Percentiles rank a stretch among this genome's conserved stretches.
phyloP scores from a whole-genome alignment of 1,140 invertebrate species.

The Notospermus geniculatus region DNA sequence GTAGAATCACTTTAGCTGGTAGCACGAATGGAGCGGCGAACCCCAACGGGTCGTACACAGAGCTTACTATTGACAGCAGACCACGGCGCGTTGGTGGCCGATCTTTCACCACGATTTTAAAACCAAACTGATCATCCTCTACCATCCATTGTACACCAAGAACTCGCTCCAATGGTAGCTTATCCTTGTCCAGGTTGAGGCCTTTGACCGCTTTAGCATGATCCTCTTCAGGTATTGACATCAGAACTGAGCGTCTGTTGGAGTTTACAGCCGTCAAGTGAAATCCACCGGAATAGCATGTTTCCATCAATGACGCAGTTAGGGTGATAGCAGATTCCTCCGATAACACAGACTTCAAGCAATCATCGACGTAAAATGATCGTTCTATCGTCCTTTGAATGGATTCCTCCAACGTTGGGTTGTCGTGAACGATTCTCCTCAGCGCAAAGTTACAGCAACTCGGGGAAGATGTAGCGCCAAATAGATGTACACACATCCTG shows the following conservation, averaged over 20 bases:
- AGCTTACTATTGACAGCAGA: no score
- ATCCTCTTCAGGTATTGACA: slow-evolving; percentile 15
- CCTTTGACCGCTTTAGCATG: neutral
- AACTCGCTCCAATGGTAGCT: slow-evolving; percentile 12
- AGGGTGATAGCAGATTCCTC: slow-evolving; percentile 12
- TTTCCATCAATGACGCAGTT: neutral
- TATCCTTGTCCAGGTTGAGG: slow-evolving; percentile 2
- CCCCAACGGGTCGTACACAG: no score
- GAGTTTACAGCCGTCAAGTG: slow-evolving; percentile 14
- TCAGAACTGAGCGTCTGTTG: slow-evolving; percentile 11
- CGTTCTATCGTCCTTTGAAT: slow-evolving; percentile 8
- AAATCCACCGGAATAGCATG: slow-evolving; percentile 15
- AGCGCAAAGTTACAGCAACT: slow-evolving; percentile 21
- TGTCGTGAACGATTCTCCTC: slow-evolving; percentile 16
- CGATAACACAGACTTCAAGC: slow-evolving; percentile 10
- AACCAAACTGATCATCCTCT: no score
- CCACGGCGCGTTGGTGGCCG: no score
- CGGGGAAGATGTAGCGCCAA: slow-evolving; percentile 27
- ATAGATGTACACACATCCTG: no score
- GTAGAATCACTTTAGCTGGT: no score
- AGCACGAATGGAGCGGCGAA: no score
- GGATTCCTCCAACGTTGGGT: neutral
- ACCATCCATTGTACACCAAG: slow-evolving; percentile 20
- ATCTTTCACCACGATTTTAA: no score
- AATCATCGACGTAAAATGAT: slow-evolving; percentile 27